Conservation (phyloP, 2,113 vertebrate species). For the Odontophorus gujanensis region DNA sequence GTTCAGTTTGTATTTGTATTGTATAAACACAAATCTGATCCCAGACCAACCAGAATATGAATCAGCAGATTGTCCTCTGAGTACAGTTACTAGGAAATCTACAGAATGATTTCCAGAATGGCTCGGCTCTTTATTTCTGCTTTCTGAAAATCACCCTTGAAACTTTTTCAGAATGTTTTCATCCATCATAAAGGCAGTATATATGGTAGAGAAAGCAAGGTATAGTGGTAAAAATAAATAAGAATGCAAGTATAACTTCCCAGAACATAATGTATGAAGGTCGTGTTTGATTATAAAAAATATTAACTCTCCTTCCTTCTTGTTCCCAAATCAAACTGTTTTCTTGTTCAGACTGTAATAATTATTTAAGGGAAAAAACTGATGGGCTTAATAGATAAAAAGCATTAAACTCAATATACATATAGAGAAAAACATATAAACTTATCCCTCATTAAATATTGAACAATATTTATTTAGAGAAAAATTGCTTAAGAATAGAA, state of each 20-base stretch:
- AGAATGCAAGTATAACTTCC: neutral
- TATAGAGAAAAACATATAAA: neutral
- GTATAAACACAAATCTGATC: conserved; percentile 3
- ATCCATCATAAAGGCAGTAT: neutral
- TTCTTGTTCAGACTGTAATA: neutral
- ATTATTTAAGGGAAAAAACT: neutral
- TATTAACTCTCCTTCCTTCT: neutral
- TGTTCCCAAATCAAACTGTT: neutral
- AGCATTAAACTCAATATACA: neutral
- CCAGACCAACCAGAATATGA: neutral
- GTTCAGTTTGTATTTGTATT: neutral
- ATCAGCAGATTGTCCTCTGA: neutral
- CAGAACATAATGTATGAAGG: neutral
- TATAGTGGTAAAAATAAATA: neutral
- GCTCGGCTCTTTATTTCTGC: neutral
- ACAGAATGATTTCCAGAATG: neutral
- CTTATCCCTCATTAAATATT: neutral
- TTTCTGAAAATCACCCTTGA: neutral
- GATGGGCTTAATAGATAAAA: neutral
- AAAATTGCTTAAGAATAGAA: neutral
- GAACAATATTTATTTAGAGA: neutral
- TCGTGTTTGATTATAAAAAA: neutral
- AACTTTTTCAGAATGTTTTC: neutral
- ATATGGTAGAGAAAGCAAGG: neutral
- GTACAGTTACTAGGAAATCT: neutral